Percentiles rank a stretch among this genome's conserved stretches.
These are phyloP conservation scores for Lycia hirtaria DNA, from an alignment of 2,888 invertebrate species.

Conservation along the genomic window DNA sequence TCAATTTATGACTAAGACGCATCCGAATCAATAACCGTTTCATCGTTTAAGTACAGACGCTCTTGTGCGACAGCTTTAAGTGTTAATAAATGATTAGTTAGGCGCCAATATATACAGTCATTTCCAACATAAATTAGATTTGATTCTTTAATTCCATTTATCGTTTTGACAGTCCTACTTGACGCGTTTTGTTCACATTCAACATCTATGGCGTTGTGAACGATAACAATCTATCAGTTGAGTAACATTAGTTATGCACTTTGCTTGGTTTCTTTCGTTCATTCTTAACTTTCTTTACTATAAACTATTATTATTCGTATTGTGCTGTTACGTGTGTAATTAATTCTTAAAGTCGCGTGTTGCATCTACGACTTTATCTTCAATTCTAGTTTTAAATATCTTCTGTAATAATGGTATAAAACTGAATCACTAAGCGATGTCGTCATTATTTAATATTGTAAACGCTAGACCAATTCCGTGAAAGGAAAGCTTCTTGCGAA, in stretches of 20 bases:
- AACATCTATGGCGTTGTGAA: constrained; percentile 46
- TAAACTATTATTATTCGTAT: constrained; percentile 4
- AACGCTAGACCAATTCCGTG: background rate
- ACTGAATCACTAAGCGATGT: background rate
- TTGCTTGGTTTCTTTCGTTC: constrained; percentile 46
- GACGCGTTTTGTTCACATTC: constrained; percentile 40
- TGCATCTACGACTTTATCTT: background rate
- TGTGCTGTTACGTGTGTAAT: background rate
- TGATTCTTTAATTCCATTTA: constrained; percentile 60
- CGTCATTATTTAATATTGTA: background rate
- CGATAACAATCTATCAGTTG: constrained; percentile 55
- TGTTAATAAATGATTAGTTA: constrained; percentile 54
- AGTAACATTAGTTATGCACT: constrained; percentile 51
- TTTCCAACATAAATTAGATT: constrained; percentile 63
- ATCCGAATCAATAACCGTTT: background rate
- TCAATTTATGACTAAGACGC: too few species aligned
- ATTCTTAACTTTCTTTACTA: constrained; percentile 40
- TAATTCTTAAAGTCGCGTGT: background rate
- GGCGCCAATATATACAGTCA: constrained; percentile 51
- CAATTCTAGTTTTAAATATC: background rate
- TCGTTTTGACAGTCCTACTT: constrained; percentile 56
- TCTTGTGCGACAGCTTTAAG: constrained; percentile 22
- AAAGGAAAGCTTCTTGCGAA: background rate
- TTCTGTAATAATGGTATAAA: background rate
- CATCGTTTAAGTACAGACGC: constrained; percentile 19